A percentile compares a stretch with the other conserved stretches of the same genome.
Conservation (phyloP, 1,140 invertebrate genomes). For the Camponotus vicinus region DNA sequence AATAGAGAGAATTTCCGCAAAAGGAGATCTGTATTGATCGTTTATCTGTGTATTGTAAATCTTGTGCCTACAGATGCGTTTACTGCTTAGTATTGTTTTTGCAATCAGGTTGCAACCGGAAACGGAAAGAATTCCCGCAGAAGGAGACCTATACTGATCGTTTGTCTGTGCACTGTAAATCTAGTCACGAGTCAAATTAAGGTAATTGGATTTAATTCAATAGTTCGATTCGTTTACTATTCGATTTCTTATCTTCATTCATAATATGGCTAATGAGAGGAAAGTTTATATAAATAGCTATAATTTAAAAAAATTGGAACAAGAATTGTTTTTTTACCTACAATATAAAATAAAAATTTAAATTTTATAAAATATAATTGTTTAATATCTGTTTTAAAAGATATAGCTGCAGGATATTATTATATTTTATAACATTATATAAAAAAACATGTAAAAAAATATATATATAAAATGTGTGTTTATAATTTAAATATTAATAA, state of each 20-base stretch:
- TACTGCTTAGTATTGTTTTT: background rate
- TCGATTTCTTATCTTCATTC: constrained; percentile 37
- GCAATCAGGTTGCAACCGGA: constrained; percentile 2
- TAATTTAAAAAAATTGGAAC: constrained; percentile 2
- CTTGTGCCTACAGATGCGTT: background rate
- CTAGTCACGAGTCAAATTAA: constrained; percentile 17
- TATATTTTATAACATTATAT: background rate
- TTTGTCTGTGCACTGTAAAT: constrained; percentile 19
- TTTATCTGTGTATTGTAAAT: constrained; percentile 21
- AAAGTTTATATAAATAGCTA: background rate
- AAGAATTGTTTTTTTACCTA: background rate
- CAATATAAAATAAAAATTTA: background rate
- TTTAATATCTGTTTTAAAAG: background rate
- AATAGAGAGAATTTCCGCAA: background rate
- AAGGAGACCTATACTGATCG: constrained; percentile 12
- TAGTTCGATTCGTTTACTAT: constrained; percentile 20
- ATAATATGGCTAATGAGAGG: constrained; percentile 11
- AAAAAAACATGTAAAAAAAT: background rate
- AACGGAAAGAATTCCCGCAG: background rate
- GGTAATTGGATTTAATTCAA: constrained; percentile 45
- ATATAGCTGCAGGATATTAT: background rate
- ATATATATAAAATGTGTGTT: background rate
- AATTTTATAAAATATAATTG: background rate
- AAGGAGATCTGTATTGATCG: constrained; percentile 6
- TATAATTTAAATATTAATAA: background rate